These are phyloP conservation scores for Ahaetulla prasina DNA, from an alignment of 2,113 vertebrate genomes.

Conservation along the genomic window DNA sequence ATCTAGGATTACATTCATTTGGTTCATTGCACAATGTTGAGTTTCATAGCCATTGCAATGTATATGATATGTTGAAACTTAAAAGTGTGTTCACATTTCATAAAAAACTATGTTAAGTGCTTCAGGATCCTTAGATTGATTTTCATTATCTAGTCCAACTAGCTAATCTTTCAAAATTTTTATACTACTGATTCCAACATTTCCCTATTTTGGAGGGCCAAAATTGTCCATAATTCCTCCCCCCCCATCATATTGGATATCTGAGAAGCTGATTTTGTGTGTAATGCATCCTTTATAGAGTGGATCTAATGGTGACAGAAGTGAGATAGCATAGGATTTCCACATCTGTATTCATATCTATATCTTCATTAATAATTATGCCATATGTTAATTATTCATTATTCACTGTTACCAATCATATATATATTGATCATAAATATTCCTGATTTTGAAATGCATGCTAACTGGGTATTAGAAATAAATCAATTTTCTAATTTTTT, in stretches of 20 bases:
- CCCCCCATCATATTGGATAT: background rate
- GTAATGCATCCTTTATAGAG: too few relatives aligned
- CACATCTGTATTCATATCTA: background rate
- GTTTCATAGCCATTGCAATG: background rate
- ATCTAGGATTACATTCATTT: background rate
- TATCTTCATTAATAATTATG: background rate
- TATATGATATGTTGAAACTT: background rate
- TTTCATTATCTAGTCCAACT: background rate
- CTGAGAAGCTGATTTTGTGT: background rate
- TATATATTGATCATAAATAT: background rate
- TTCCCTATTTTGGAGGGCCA: background rate
- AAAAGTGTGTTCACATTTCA: background rate
- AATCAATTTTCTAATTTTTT: background rate
- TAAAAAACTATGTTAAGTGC: background rate
- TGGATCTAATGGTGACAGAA: background rate
- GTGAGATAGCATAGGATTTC: background rate
- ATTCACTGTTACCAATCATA: background rate
- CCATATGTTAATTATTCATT: background rate
- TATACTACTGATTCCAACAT: background rate
- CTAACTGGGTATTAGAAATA: background rate
- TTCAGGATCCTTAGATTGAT: background rate
- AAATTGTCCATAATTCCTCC: background rate
- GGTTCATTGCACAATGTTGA: background rate
- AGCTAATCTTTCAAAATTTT: background rate
- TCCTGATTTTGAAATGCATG: background rate